Conservation (phyloP, 2,888 invertebrate genomes). For the Chalcis sispes region DNA sequence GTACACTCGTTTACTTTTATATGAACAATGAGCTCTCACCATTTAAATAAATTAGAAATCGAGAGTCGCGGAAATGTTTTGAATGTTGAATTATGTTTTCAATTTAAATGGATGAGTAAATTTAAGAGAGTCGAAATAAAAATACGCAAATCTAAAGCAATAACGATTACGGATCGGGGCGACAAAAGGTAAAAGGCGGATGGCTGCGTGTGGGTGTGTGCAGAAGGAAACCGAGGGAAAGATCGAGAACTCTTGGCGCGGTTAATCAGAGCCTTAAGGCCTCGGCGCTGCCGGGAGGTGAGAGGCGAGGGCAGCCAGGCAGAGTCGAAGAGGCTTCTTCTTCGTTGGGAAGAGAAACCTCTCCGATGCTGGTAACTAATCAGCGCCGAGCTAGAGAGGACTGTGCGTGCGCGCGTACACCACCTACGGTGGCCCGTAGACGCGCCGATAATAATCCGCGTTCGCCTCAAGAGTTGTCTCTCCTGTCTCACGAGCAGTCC, state of each 20-base stretch:
- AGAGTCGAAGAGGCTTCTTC: constrained; percentile 67
- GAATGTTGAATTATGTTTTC: background rate
- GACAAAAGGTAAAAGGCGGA: constrained; percentile 70
- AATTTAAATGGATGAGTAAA: background rate
- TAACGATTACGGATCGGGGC: constrained; percentile 66
- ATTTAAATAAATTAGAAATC: constrained; percentile 17
- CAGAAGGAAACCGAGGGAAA: constrained; percentile 62
- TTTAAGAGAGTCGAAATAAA: background rate
- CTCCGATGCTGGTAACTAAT: constrained; percentile 70
- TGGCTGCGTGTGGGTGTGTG: constrained; percentile 50
- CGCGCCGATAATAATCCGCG: constrained; percentile 50
- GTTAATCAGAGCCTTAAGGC: constrained; percentile 72
- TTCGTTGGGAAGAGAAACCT: constrained; percentile 67
- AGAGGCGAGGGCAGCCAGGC: constrained; percentile 58
- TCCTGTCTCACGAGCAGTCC: background rate
- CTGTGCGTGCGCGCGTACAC: constrained; percentile 36
- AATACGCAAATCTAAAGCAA: constrained; percentile 51
- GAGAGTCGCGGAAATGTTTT: background rate
- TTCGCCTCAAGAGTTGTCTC: background rate
- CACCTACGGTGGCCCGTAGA: background rate
- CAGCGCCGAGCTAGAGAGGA: constrained; percentile 67
- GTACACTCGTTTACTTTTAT: constrained; percentile 5
- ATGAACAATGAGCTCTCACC: too few species aligned
- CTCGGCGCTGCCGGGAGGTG: constrained; percentile 55
- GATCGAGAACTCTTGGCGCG: constrained; percentile 14